Base-by-base conservation (phyloP, 2,797 vertebrate species). In the Spinus pinus region DNA sequence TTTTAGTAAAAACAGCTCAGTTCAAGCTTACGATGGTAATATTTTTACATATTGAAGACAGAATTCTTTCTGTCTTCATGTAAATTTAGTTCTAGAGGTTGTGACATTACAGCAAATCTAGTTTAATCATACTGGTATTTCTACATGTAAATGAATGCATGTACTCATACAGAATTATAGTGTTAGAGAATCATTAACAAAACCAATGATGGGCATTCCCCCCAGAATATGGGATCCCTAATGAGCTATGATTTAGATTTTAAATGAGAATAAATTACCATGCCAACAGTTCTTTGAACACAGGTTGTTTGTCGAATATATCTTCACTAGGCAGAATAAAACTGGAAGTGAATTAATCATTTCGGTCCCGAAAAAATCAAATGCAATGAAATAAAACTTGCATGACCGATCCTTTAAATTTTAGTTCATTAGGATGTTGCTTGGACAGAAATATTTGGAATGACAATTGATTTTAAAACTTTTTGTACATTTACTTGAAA, bases 71-170 rank as follows among this genome's bases (percentile, higher is more conserved):
- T 79, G 4, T 75, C 35, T 90, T 75, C 17, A 35, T 75, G 47
- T 81, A 84, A 81, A 88, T 90, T 75, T 95, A 88, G 66, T 94
- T 92, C 66, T 79, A 90, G 74, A 77, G 53, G 30, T 84, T 93
- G 44, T 67, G 74, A 81, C 56, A 77, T 79, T 79, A 86, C 15
- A 84, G 28, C 41, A 93, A 86, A 93, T 86, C 70, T 84, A 56
- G 47, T 66, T 86, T 84, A 95, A 86, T 88, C 56, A 75, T 70
- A 46, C 6, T 42, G 60, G 51, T 95, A 82, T 60, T 90, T 95
- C 93, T 94, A 86, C 73, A 86, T 88, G 74, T 82, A 95, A 90
- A 96, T 95, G 79, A 94, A 88, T 94, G 77, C 82, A 78, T 69
- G 62, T 82, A 80, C 67, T 88, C 67, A 86, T 53, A 90, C 28